Evolutionary conservation across 37 sponge, comb jelly and placozoan species (phyloP).

Genomic region (Beroe forskalii): DNA sequence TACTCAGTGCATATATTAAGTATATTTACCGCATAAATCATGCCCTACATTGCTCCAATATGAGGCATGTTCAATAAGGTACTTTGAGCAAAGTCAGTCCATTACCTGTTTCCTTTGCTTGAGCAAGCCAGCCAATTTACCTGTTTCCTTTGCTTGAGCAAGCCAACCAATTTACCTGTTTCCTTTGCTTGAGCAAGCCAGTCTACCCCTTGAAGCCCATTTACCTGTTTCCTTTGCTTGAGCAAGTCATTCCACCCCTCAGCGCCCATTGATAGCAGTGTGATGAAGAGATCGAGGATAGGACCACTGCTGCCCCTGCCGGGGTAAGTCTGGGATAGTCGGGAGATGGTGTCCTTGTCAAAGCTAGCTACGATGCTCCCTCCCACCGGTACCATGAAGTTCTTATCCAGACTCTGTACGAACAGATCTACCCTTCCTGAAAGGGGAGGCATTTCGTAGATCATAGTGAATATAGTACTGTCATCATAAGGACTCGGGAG

Average conservation of each 20-base stretch:
- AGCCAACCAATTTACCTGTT: background rate
- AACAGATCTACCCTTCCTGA: conserved; percentile 90
- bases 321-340: conserved; percentile 84
- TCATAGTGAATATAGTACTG: background rate
- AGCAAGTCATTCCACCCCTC: conserved; percentile 73
- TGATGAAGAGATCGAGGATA: conserved; percentile 88
- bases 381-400: conserved; percentile 97
- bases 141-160: too few species aligned
- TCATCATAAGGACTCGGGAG: background rate
- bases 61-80: too few species aligned
- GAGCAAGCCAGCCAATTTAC: too few species aligned
- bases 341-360: conserved; percentile 69
- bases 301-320: conserved; percentile 76
- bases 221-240: background rate
- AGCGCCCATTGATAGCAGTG: conserved; percentile 85
- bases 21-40: too few species aligned
- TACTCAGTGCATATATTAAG: too few species aligned
- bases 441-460: background rate
- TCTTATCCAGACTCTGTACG: conserved; percentile 97
- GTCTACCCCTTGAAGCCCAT: conserved; percentile 73
- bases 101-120: background rate
- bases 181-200: too few species aligned
- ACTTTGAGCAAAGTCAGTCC: too few species aligned
- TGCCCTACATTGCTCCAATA: too few species aligned
- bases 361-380: conserved; percentile 86